Conservation (phyloP, 2,888 invertebrate genomes). For the Drosophila nigricruria region DNA sequence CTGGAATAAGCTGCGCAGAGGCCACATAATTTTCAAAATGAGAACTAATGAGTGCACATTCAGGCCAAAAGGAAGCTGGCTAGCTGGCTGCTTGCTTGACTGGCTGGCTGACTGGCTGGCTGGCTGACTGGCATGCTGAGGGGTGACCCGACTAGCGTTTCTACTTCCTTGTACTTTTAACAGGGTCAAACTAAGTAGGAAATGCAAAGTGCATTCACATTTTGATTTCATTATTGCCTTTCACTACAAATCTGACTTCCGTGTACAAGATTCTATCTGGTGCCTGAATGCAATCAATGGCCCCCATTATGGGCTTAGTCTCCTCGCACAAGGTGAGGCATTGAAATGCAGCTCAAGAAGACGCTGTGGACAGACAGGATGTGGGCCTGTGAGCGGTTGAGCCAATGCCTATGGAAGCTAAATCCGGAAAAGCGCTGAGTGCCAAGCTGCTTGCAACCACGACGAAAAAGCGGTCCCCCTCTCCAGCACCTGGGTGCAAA, state of each 20-base stretch:
- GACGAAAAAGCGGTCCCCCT: constrained; percentile 16
- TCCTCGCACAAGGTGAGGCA: constrained; percentile 57
- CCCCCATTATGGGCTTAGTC: constrained; percentile 44
- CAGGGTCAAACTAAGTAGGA: constrained; percentile 79
- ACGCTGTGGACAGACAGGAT: constrained; percentile 17
- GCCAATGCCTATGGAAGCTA: constrained; percentile 43
- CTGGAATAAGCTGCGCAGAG: constrained; percentile 32
- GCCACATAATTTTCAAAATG: constrained; percentile 53
- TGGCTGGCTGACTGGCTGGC: constrained; percentile 5
- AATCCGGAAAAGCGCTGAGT: constrained; percentile 32
- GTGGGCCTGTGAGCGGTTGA: constrained; percentile 11
- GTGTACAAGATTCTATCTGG: constrained; percentile 64
- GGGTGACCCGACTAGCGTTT: constrained; percentile 4
- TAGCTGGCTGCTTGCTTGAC: background rate
- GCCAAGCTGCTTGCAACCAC: constrained; percentile 16
- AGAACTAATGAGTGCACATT: constrained; percentile 71
- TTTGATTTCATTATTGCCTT: constrained; percentile 78
- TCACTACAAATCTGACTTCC: constrained; percentile 73
- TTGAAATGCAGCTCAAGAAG: constrained; percentile 59
- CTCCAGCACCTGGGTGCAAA: constrained; percentile 43
- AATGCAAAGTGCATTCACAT: constrained; percentile 81
- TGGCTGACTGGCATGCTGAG: background rate
- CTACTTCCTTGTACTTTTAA: constrained; percentile 41
- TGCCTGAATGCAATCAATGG: constrained; percentile 46
- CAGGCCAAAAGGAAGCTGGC: constrained; percentile 32